phyloP scores from a whole-genome alignment of 1,140 invertebrate genomes.

The Xylocopa sonorina region DNA sequence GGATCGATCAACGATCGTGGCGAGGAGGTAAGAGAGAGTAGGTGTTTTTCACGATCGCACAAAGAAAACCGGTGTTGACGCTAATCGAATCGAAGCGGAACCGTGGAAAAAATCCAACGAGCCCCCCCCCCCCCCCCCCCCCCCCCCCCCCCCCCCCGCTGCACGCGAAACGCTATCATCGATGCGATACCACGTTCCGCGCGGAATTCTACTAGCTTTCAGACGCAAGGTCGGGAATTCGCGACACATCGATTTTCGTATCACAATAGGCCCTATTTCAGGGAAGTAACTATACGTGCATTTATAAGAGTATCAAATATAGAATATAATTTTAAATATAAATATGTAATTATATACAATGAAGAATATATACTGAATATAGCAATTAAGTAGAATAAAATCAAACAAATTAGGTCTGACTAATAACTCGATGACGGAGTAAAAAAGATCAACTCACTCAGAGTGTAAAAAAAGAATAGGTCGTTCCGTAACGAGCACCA shows the following conservation, averaged over 20 bases:
- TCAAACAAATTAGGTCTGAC: too few species aligned
- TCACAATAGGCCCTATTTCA: too few species aligned
- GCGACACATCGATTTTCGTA: slow-evolving; percentile 25
- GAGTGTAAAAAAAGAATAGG: too few species aligned
- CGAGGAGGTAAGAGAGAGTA: neutral
- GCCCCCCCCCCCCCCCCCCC: neutral
- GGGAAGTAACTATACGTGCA: too few species aligned
- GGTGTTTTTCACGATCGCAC: slow-evolving; percentile 1
- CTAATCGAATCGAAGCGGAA: slow-evolving; percentile 33
- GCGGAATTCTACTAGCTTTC: slow-evolving; percentile 35
- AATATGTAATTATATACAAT: too few species aligned
- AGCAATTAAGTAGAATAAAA: too few species aligned
- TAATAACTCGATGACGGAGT: too few species aligned
- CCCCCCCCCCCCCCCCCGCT: neutral
- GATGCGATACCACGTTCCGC: slow-evolving; percentile 10
- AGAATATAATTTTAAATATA: too few species aligned
- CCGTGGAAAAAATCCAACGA: slow-evolving; percentile 11
- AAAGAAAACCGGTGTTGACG: slow-evolving; percentile 2
- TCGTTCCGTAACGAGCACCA: too few species aligned
- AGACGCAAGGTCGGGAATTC: slow-evolving; percentile 32
- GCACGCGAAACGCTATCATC: slow-evolving; percentile 23
- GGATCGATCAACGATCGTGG: neutral
- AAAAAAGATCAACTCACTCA: too few species aligned
- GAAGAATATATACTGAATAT: too few species aligned
- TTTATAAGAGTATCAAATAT: too few species aligned